Conservation (phyloP, 2,113 vertebrate genomes). For the Cyrtonyx montezumae region DNA sequence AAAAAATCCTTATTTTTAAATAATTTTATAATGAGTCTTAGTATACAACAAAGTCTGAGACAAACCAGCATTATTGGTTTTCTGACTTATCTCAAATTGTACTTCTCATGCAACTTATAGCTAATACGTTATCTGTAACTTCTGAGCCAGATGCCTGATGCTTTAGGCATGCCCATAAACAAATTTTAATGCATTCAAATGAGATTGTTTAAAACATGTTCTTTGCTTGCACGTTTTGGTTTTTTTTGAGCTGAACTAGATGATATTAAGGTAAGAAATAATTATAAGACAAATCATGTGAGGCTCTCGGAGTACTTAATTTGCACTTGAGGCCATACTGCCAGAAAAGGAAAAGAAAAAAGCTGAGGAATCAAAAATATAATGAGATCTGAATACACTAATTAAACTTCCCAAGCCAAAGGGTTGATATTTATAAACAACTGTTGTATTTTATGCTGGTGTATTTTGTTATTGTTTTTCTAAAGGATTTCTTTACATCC, state of each 20-base stretch:
- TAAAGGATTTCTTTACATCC: background rate
- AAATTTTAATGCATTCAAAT: background rate
- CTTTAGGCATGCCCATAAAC: background rate
- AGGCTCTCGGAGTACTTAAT: slow-evolving; percentile 3
- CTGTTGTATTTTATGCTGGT: background rate
- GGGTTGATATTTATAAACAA: slow-evolving; percentile 23
- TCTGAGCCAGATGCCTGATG: background rate
- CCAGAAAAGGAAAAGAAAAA: background rate
- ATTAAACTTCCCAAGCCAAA: slow-evolving; percentile 24
- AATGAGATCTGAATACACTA: slow-evolving; percentile 25
- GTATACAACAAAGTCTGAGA: background rate
- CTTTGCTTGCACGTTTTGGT: background rate
- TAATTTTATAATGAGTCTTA: background rate
- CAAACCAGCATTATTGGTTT: background rate
- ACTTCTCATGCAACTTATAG: background rate
- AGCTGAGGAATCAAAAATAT: background rate
- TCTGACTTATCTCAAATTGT: background rate
- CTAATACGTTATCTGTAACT: background rate
- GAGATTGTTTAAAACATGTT: background rate
- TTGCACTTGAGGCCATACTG: slow-evolving; percentile 3
- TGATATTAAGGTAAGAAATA: slow-evolving; percentile 29
- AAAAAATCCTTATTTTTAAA: background rate
- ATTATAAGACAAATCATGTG: background rate
- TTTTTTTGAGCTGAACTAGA: background rate
- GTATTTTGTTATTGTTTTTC: background rate